Conservation (phyloP, 2,113 vertebrate genomes). For the Sphaerodactylus townsendi region DNA sequence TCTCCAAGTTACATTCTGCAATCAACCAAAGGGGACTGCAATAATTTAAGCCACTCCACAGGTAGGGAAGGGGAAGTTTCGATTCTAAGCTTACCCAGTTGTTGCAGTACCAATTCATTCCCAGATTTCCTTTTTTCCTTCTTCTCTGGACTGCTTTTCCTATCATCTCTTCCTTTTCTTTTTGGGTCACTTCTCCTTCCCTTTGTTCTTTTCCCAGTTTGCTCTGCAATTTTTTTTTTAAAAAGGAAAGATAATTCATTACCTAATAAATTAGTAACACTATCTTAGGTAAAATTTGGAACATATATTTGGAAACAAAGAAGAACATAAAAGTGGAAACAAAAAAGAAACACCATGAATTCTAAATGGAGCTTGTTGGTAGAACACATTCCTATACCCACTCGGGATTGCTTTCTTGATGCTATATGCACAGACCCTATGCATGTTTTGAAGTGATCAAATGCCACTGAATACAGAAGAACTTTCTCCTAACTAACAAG, state of each 20-base stretch:
- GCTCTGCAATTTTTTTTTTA: constrained; percentile 74
- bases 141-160: constrained; percentile 88
- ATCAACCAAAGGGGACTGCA: not conserved
- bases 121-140: constrained; percentile 90
- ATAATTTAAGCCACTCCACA: not conserved
- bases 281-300: not conserved
- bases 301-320: not conserved
- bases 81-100: constrained; percentile 85
- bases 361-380: not conserved
- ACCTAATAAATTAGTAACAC: not conserved
- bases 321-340: not conserved
- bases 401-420: not conserved
- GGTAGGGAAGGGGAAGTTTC: not conserved
- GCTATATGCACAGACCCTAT: too few relatives aligned
- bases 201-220: constrained; percentile 84
- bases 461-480: too few relatives aligned
- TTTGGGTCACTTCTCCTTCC: constrained; percentile 86
- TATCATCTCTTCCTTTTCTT: constrained; percentile 85
- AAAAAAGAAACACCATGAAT: not conserved
- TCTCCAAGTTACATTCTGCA: not conserved
- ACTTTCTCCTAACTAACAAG: too few relatives aligned
- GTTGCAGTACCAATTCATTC: constrained; percentile 88
- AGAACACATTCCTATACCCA: not conserved
- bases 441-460: too few relatives aligned
- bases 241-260: constrained; percentile 26